A percentile compares a stretch with the other conserved stretches of the same genome.
Evolutionary conservation across 2,888 invertebrate genomes (phyloP).

Genomic region (Notodonta ziczac): DNA sequence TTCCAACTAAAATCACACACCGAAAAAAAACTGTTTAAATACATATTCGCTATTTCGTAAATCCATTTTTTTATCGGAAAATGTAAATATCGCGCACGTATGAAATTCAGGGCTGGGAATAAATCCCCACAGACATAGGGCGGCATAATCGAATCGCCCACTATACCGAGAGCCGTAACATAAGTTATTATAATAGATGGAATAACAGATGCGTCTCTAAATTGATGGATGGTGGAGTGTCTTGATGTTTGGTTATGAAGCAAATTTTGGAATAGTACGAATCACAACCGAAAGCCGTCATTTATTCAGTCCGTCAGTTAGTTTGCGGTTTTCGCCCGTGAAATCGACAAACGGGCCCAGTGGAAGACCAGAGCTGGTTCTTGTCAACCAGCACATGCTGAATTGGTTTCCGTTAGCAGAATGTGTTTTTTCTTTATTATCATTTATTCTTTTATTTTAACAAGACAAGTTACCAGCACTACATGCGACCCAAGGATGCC

Average conservation of each 20-base stretch:
- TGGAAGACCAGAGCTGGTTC: too few relatives aligned
- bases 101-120: slow-evolving; percentile 30
- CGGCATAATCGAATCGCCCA: slow-evolving; percentile 46
- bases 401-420: too few relatives aligned
- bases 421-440: too few relatives aligned
- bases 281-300: too few relatives aligned
- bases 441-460: too few relatives aligned
- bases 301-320: too few relatives aligned
- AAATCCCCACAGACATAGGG: slow-evolving; percentile 34
- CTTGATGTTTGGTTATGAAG: slow-evolving; percentile 21
- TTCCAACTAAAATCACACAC: too few relatives aligned
- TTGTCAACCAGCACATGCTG: too few relatives aligned
- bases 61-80: neutral
- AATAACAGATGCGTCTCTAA: slow-evolving; percentile 42
- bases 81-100: slow-evolving; percentile 16
- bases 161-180: slow-evolving; percentile 21
- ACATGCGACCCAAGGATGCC: too few relatives aligned
- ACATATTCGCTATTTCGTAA: neutral
- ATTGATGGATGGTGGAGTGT: slow-evolving; percentile 42
- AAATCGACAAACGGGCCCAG: too few relatives aligned
- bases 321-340: too few relatives aligned
- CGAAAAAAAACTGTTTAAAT: neutral
- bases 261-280: neutral
- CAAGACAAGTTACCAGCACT: too few relatives aligned
- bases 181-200: slow-evolving; percentile 37